Conservation (phyloP, 2,888 invertebrate genomes). For the Lithosia quadra region DNA sequence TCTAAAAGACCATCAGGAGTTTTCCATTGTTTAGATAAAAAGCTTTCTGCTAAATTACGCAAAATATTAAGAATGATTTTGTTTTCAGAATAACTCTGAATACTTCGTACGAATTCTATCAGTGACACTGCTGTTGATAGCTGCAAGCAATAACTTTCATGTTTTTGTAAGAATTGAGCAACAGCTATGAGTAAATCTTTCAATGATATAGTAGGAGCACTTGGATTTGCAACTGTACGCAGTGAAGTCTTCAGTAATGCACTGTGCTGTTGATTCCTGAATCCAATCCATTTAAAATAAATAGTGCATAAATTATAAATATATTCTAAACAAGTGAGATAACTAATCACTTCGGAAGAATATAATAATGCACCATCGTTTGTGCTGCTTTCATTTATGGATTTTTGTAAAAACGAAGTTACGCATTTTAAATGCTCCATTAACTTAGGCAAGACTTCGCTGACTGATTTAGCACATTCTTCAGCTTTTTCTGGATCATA, state of each 20-base stretch:
- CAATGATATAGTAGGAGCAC: conserved; percentile 60
- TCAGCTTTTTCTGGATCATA: conserved; percentile 73
- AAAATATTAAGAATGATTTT: conserved; percentile 76
- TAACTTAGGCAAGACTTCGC: conserved; percentile 69
- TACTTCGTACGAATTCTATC: conserved; percentile 82
- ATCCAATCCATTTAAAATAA: conserved; percentile 89
- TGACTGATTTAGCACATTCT: conserved; percentile 68
- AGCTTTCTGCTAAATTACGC: conserved; percentile 71
- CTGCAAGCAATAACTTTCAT: conserved; percentile 83
- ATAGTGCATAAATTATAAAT: conserved; percentile 86
- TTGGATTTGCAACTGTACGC: conserved; percentile 69
- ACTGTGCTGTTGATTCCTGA: conserved; percentile 79
- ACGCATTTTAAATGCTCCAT: conserved; percentile 68
- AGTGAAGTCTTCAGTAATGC: conserved; percentile 73
- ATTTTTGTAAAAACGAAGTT: conserved; percentile 63
- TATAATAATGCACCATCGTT: conserved; percentile 60
- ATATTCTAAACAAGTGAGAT: conserved; percentile 82
- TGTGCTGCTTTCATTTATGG: conserved; percentile 49
- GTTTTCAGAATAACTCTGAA: conserved; percentile 78
- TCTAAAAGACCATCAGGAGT: conserved; percentile 88
- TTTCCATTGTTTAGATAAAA: conserved; percentile 91
- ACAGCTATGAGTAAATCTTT: conserved; percentile 73
- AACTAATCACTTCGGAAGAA: conserved; percentile 62
- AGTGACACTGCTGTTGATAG: conserved; percentile 86
- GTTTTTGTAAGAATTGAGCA: conserved; percentile 75